A percentile compares a stretch with the other conserved stretches of the same genome.
These are phyloP conservation scores for Cataglyphis livida DNA, from an alignment of 2,888 invertebrate genomes.

Conservation along the genomic window DNA sequence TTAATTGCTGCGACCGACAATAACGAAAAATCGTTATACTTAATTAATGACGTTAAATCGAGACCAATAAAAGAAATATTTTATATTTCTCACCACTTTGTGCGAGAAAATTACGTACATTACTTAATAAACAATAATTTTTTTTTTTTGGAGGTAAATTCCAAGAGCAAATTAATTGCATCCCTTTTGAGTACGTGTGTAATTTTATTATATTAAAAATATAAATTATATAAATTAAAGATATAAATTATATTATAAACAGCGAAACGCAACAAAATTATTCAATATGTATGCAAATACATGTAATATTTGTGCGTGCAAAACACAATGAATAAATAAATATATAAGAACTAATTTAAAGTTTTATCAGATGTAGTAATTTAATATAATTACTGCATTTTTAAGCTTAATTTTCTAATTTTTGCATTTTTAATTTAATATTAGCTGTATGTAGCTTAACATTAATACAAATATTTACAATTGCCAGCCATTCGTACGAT, in stretches of 20 bases:
- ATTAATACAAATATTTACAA: slow-evolving; percentile 25
- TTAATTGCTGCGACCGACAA: not conserved
- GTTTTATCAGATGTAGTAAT: not conserved
- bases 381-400: not conserved
- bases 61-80: not conserved
- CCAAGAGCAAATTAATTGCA: not conserved
- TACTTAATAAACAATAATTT: not conserved
- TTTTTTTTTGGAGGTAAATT: not conserved
- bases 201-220: not conserved
- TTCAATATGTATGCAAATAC: not conserved
- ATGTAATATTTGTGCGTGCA: not conserved
- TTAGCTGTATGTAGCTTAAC: not conserved
- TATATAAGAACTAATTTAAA: not conserved
- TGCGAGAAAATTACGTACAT: not conserved
- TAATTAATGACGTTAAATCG: not conserved
- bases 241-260: slow-evolving; percentile 1
- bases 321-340: slow-evolving; percentile 1
- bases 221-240: not conserved
- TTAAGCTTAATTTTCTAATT: not conserved
- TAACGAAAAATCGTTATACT: not conserved
- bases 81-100: not conserved
- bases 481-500: not conserved
- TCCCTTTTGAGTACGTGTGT: not conserved
- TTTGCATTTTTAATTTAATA: not conserved
- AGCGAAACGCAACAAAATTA: not conserved